phyloP scores from a whole-genome alignment of 2,888 invertebrate species.

The Petrolisthes manimaculis region DNA sequence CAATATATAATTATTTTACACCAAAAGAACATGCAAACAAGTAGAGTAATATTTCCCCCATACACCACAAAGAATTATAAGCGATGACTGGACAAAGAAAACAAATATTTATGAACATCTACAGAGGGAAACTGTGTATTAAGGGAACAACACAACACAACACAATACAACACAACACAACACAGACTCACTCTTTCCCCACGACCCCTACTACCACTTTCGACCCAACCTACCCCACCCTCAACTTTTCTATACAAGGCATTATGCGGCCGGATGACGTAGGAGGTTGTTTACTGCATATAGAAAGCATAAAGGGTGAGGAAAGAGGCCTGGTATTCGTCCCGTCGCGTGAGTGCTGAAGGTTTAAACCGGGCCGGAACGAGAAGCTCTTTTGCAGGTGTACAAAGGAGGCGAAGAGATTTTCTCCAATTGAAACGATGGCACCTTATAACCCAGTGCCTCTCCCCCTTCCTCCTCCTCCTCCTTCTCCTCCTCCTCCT shows the following conservation, averaged over 20 bases:
- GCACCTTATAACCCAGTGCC: conserved; percentile 32
- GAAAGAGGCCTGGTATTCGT: conserved; percentile 26
- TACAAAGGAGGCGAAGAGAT: conserved; percentile 24
- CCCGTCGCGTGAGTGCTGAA: conserved; percentile 33
- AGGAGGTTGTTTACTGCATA: conserved; percentile 46
- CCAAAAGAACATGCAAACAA: no score
- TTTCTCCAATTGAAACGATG: conserved; percentile 40
- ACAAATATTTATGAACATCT: no score
- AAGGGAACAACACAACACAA: no score
- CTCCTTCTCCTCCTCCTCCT: neutral
- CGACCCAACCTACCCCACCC: neutral
- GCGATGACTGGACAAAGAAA: no score
- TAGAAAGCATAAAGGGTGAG: conserved; percentile 40
- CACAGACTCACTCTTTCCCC: no score
- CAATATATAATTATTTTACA: no score
- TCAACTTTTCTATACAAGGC: conserved; percentile 43
- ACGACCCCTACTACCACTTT: no score
- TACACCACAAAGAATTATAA: no score
- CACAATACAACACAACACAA: no score
- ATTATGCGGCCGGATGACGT: conserved; percentile 29
- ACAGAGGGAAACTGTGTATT: no score
- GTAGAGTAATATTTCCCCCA: no score
- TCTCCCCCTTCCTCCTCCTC: neutral
- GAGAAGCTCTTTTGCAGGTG: neutral
- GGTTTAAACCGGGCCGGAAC: conserved; percentile 26